Base-by-base conservation (phyloP, 2,113 vertebrate genomes). In the Pterocles gutturalis region DNA sequence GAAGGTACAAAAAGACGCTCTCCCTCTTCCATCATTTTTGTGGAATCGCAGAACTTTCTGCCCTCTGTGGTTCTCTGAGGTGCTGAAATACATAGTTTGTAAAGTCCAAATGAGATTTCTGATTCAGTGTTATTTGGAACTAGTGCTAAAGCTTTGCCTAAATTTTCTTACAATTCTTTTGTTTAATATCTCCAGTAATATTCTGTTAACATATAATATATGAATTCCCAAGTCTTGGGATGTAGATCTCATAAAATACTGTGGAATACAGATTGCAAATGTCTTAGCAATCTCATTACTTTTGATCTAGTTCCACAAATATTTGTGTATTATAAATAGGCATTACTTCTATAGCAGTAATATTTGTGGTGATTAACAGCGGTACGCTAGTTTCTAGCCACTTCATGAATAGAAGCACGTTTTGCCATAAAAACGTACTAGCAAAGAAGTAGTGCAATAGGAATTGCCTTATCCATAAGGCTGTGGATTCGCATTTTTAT, bases 391-490 rank as follows among this genome's bases (percentile, higher is more conserved):
- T 84, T 87, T 93, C 72, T 92, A 86, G 45, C 38, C 62, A n/a
- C 58, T 95, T 96, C 25, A 46, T 92, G 87, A 87, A 67, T 67
- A 92, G 49, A 71, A 95, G 22, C 64, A 26, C 45, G 18, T 93
- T 96, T 94, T 89, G 72, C 70, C 81, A 64, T 89, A 55, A 93
- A 96, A 95, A 82, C 5, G 0, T 87, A 45, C 83, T 89, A 84
- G 77, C 49, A 49, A 36, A 88, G 64, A 55, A 82, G 73, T 29
- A 86, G 64, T 48, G 58, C 61, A 66, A 49, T 76, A 79, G 83
- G 75, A 78, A 91, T 91, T 97, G 95, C 76, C 94, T 75, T 88
- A 88, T 97, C 86, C 36, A 3, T 90, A 84, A 90, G n/a, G n/a
- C 88, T 90, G 53, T 69, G 91, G 94, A 91, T 83, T 92, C 38